phyloP scores from a whole-genome alignment of 1,140 invertebrate genomes.

The Drosophila subobscura region DNA sequence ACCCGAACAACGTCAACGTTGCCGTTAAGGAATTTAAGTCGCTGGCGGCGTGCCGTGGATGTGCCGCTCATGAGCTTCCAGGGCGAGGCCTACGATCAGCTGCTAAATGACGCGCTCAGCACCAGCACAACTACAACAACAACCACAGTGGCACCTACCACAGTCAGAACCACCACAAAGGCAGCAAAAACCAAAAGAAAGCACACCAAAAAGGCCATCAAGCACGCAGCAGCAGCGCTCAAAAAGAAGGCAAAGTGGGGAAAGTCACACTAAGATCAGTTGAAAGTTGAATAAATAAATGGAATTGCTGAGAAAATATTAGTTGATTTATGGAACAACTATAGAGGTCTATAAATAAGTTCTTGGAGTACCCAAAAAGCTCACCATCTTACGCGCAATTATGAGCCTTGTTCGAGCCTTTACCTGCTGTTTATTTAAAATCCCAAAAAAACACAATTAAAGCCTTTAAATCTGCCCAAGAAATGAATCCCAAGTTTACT shows the following conservation, averaged over 20 bases:
- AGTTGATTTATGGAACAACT: too few relatives aligned
- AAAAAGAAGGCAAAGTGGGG: background rate
- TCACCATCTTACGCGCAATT: too few relatives aligned
- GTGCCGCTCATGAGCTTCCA: conserved; percentile 42
- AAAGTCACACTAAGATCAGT: background rate
- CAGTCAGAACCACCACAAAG: background rate
- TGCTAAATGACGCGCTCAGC: conserved; percentile 20
- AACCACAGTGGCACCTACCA: too few relatives aligned
- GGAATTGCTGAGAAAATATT: too few relatives aligned
- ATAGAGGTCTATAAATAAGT: too few relatives aligned
- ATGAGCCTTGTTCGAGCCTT: background rate
- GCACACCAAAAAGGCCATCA: background rate
- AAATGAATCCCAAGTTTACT: too few relatives aligned
- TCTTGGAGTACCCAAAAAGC: too few relatives aligned
- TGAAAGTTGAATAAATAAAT: too few relatives aligned
- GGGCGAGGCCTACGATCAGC: conserved; percentile 13
- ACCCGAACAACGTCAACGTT: too few relatives aligned
- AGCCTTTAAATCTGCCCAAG: too few relatives aligned
- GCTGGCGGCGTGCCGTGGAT: conserved; percentile 6
- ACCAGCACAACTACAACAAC: background rate
- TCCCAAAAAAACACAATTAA: background rate
- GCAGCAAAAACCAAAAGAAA: background rate
- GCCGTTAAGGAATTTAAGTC: background rate
- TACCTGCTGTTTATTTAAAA: too few relatives aligned
- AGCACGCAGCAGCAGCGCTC: too few relatives aligned